These are phyloP conservation scores for Florisuga fusca DNA, from an alignment of 2,797 vertebrate genomes.

Conservation along the genomic window DNA sequence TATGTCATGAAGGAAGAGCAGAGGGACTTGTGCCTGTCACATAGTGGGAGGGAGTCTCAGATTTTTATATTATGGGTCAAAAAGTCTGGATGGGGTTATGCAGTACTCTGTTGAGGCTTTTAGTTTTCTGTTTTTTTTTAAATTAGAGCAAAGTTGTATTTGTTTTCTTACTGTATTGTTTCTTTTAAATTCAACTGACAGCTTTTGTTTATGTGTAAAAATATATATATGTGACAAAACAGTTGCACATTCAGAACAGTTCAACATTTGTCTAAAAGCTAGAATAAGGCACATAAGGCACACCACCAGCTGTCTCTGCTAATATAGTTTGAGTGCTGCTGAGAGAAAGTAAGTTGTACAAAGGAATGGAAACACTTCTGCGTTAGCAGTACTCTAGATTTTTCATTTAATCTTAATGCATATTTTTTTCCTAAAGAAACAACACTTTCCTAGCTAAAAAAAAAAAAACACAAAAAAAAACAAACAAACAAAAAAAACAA, in stretches of 20 bases:
- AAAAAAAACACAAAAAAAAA: not conserved
- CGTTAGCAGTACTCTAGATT: not conserved
- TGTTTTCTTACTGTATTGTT: not conserved
- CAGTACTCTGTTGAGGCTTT: not conserved
- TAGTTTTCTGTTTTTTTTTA: not conserved
- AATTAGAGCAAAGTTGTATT: not conserved
- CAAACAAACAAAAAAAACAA: not conserved
- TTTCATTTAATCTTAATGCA: not conserved
- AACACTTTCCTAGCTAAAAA: not conserved
- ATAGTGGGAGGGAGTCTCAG: rapidly evolving
- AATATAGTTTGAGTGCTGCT: not conserved
- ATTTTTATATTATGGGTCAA: not conserved
- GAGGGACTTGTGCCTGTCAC: not conserved
- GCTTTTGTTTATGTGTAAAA: not conserved
- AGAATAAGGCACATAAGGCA: not conserved
- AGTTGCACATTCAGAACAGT: not conserved
- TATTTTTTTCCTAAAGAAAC: not conserved
- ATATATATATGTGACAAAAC: not conserved
- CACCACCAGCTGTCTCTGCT: not conserved
- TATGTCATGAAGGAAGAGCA: not conserved
- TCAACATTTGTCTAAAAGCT: not conserved
- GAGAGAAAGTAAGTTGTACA: not conserved
- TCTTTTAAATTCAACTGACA: not conserved
- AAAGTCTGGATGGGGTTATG: not conserved
- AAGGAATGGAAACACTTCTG: not conserved